Conservation (phyloP, 2,888 invertebrate genomes). For the Mimachlamys varia region DNA sequence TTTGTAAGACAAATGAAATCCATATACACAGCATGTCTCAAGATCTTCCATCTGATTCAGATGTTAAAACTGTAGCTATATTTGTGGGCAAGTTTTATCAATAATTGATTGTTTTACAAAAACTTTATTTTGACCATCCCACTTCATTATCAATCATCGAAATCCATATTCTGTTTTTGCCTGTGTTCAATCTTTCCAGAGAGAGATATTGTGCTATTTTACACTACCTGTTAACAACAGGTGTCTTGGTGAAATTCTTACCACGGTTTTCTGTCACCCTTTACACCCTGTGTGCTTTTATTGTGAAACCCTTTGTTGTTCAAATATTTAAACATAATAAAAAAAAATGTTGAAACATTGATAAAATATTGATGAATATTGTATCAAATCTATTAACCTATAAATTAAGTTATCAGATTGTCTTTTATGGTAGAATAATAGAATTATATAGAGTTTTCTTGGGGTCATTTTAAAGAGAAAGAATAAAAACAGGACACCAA, state of each 20-base stretch:
- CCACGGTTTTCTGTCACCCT: neutral
- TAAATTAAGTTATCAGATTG: neutral
- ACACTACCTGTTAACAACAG: neutral
- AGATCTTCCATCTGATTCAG: neutral
- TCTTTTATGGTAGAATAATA: too few species aligned
- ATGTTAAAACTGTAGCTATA: neutral
- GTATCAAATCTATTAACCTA: neutral
- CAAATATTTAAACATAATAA: neutral
- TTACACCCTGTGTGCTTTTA: constrained; percentile 9
- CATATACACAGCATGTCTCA: neutral
- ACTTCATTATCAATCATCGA: constrained; percentile 17
- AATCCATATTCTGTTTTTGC: neutral
- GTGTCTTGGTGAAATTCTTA: neutral
- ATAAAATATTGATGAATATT: neutral
- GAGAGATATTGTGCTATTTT: neutral
- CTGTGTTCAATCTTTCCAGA: neutral
- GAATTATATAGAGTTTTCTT: too few species aligned
- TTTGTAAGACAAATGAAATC: constrained; percentile 8
- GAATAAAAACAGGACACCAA: too few species aligned
- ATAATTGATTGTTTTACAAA: neutral
- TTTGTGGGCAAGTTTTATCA: neutral
- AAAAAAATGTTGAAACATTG: neutral
- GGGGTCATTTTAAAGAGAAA: too few species aligned
- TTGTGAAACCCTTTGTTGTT: constrained; percentile 25
- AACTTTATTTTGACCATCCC: neutral